phyloP scores from a whole-genome alignment of 37 sponge, comb jelly and placozoan species.

The Ianthella basta region DNA sequence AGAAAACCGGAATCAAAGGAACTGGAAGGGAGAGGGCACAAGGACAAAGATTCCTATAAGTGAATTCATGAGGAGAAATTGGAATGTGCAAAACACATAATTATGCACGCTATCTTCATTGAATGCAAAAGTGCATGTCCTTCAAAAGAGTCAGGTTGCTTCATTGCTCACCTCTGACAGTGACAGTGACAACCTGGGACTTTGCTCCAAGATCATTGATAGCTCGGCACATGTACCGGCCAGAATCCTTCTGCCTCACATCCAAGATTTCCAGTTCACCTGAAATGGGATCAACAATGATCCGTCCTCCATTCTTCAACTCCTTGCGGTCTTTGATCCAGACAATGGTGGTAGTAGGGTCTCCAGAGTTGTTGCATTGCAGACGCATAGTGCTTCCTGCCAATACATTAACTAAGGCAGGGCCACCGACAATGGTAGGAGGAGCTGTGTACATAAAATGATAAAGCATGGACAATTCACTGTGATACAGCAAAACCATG shows the following conservation, averaged over 20 bases:
- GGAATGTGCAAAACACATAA: too few relatives aligned
- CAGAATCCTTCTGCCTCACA: conserved; percentile 50
- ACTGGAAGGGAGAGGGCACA: conserved; percentile 28
- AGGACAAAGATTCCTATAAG: too few relatives aligned
- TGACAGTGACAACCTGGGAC: conserved; percentile 34
- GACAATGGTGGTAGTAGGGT: conserved; percentile 28
- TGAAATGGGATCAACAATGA: background rate
- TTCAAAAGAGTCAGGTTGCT: too few relatives aligned
- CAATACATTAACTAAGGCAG: conserved; percentile 7
- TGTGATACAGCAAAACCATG: too few relatives aligned
- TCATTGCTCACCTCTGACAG: conserved; percentile 31
- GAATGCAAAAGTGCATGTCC: too few relatives aligned
- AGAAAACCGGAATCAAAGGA: conserved; percentile 23
- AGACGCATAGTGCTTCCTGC: conserved; percentile 24
- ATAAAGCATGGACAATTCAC: too few relatives aligned
- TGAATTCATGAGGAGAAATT: too few relatives aligned
- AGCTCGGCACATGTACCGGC: conserved; percentile 64
- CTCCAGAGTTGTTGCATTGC: conserved; percentile 37
- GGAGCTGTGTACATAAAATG: background rate
- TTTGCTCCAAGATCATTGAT: conserved; percentile 33
- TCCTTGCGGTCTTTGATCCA: conserved; percentile 36
- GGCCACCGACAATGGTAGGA: conserved; percentile 13
- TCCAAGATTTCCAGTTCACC: conserved; percentile 31
- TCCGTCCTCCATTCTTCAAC: conserved; percentile 23
- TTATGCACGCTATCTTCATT: too few relatives aligned